phyloP scores from a whole-genome alignment of 2,797 vertebrate genomes.

The Kryptolebias ocellatus region DNA sequence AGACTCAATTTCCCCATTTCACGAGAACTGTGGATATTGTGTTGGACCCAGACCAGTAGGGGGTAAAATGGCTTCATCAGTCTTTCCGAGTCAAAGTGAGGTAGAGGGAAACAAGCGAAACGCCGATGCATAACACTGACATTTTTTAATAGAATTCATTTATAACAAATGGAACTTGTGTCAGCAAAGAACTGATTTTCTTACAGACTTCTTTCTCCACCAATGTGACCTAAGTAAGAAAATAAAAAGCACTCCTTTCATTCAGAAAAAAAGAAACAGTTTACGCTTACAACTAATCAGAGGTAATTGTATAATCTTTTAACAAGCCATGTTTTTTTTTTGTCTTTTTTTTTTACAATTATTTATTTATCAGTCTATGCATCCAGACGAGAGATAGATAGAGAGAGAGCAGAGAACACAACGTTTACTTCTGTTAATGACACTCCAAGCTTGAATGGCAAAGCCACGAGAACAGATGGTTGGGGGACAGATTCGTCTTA shows the following conservation, averaged over 20 bases:
- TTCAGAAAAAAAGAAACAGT: slow-evolving; percentile 93
- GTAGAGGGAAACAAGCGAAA: slow-evolving; percentile 80
- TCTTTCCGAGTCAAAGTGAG: slow-evolving; percentile 68
- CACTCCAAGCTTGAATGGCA: slow-evolving; percentile 96
- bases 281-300: slow-evolving; percentile 99
- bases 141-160: slow-evolving; percentile 99
- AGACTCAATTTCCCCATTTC: slow-evolving; percentile 68
- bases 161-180: slow-evolving; percentile 99
- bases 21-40: slow-evolving; percentile 70
- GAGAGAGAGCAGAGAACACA: slow-evolving; percentile 99
- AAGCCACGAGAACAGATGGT: slow-evolving; percentile 93
- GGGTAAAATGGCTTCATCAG: slow-evolving; percentile 76
- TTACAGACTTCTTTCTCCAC: slow-evolving; percentile 99
- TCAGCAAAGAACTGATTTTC: slow-evolving; percentile 99
- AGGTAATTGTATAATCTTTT: slow-evolving; percentile 99
- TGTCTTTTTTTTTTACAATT: slow-evolving; percentile 84
- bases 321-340: slow-evolving; percentile 92
- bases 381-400: slow-evolving; percentile 94
- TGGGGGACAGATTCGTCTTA: slow-evolving; percentile 88
- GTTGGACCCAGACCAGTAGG: slow-evolving; percentile 69
- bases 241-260: slow-evolving; percentile 99
- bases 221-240: slow-evolving; percentile 99
- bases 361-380: slow-evolving; percentile 97
- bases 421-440: slow-evolving; percentile 96
- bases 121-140: slow-evolving; percentile 98